These are phyloP conservation scores for Paraescarpia echinospica DNA, from an alignment of 1,140 invertebrate species.

Conservation along the genomic window DNA sequence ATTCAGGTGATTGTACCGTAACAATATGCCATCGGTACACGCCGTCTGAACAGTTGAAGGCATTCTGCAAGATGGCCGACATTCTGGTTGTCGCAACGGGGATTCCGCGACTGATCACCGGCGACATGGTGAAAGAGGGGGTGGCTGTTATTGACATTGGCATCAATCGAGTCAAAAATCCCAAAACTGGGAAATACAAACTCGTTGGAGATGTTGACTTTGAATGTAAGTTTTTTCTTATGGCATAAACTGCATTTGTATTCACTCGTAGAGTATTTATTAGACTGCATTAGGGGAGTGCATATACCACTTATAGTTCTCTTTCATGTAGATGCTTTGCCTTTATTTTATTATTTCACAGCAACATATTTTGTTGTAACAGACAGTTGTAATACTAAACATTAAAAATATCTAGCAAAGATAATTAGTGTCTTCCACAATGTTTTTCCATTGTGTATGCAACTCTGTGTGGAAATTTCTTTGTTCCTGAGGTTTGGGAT, in stretches of 20 bases:
- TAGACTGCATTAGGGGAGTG: too few species aligned
- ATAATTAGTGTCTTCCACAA: too few species aligned
- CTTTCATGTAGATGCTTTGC: too few species aligned
- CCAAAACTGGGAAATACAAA: conserved; percentile 67
- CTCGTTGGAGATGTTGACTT: conserved; percentile 89
- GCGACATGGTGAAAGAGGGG: conserved; percentile 95
- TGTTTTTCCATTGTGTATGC: too few species aligned
- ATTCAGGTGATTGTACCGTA: conserved; percentile 79
- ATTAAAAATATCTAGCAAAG: too few species aligned
- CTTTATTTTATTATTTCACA: too few species aligned
- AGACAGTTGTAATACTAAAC: too few species aligned
- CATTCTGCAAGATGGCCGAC: conserved; percentile 91
- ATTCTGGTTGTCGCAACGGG: conserved; percentile 97
- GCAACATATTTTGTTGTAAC: too few species aligned
- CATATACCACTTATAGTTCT: too few species aligned
- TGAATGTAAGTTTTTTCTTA: conserved; percentile 59
- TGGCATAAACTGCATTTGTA: background rate
- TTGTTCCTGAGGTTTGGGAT: background rate
- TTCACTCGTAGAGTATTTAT: background rate
- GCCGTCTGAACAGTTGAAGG: conserved; percentile 72
- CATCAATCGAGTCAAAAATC: conserved; percentile 90
- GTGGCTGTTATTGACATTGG: conserved; percentile 99
- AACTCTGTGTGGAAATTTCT: too few species aligned
- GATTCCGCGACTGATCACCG: conserved; percentile 84
- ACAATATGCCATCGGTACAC: conserved; percentile 92